phyloP scores from a whole-genome alignment of 2,797 vertebrate species.

The Coregonus ussuriensis region DNA sequence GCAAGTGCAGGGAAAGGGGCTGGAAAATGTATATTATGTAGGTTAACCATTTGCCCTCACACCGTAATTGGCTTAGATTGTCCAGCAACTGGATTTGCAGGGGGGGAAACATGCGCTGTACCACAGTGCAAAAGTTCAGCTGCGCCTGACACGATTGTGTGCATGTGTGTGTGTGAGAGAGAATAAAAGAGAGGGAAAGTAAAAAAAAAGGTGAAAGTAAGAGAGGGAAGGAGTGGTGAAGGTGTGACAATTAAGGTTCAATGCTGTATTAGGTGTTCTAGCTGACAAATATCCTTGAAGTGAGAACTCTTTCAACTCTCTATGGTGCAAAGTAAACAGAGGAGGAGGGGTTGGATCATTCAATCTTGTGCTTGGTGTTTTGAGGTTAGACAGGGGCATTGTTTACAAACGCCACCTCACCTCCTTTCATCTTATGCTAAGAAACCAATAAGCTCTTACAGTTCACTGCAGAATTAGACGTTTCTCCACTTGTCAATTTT shows the following conservation, averaged over 20 bases:
- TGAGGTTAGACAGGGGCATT: slow-evolving; percentile 25
- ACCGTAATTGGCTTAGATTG: slow-evolving; percentile 99
- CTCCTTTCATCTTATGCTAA: slow-evolving; percentile 32
- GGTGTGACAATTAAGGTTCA: neutral
- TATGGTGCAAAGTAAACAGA: neutral
- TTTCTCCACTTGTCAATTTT: no score
- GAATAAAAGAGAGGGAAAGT: slow-evolving; percentile 15
- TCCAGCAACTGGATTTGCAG: slow-evolving; percentile 93
- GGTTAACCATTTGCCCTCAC: slow-evolving; percentile 84
- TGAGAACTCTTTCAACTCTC: slow-evolving; percentile 3
- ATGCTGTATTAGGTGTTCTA: neutral
- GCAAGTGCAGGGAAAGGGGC: slow-evolving; percentile 78
- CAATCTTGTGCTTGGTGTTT: slow-evolving; percentile 19
- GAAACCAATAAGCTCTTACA: no score
- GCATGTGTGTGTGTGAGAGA: slow-evolving; percentile 19
- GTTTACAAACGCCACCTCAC: slow-evolving; percentile 20
- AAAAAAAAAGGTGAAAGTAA: neutral
- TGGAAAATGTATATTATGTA: slow-evolving; percentile 82
- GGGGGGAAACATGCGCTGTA: slow-evolving; percentile 66
- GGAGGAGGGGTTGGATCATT: slow-evolving; percentile 4
- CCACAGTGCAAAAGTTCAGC: slow-evolving; percentile 76
- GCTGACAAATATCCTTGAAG: slow-evolving; percentile 10
- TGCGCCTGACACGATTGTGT: slow-evolving; percentile 55
- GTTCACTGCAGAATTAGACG: no score
- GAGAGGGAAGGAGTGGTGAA: neutral